Evolutionary conservation across 2,113 vertebrate species (phyloP), one percentile per base, ranked within the genome.

Genomic region (Perccottus glenii): DNA sequence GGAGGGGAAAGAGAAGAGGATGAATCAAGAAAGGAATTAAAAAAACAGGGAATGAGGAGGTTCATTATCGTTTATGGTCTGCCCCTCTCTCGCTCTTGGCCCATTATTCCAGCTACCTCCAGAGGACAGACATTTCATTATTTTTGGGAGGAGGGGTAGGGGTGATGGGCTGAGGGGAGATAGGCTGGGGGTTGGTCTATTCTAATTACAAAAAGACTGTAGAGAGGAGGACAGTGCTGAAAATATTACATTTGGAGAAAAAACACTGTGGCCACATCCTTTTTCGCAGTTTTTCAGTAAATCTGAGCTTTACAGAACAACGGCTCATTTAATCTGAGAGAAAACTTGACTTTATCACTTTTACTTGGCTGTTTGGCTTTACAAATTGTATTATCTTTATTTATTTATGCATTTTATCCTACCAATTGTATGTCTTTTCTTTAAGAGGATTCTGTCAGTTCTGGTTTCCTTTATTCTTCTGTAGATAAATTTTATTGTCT

Each of bases 11-110:
- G 62, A 32, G 16, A 9, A 12, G 38, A 48, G 27, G 46, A 14
- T 5, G 5, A 11, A 50, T 52, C 19, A 16, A 50, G 32, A 62
- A 68, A 75, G 67, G 72, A 86, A 90, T 91, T 88, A 86, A 87
- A 84, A 75, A 71, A 67, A n/a, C 11, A 69, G 67, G 76, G 78
- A 83, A 77, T 67, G 80, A 84, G 85, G 77, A 69, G 72, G 74
- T 88, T 90, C 88, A 90, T 91, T 90, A 88, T 88, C 73, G 51
- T 85, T 89, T 85, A 85, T 86, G 65, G 80, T 58, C 59, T 58
- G 63, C 69, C 45, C 70, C 55, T 74, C 49, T 70, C 56, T 32
- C 27, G 8, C 56, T 40, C 55, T 60, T 61, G 72, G 67, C 81
- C 85, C 86, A 90, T 90, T 88, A 87, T 82, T 88, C 57, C 79